These are phyloP conservation scores for Agonopterix heracliana DNA, from an alignment of 2,888 invertebrate genomes.

Conservation along the genomic window DNA sequence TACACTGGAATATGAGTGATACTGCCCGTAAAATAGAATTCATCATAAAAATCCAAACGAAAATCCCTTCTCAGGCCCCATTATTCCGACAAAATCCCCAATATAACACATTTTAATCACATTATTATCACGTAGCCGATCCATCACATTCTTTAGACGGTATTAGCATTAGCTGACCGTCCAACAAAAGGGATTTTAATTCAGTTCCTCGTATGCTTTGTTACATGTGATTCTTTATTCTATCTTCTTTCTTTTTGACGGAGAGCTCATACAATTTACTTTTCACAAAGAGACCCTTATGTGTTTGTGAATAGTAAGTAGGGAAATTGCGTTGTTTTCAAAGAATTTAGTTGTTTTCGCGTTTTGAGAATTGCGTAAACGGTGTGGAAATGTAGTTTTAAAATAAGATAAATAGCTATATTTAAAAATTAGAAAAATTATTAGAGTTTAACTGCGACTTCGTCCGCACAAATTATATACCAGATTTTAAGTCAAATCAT, in stretches of 20 bases:
- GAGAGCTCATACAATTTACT: conserved; percentile 46
- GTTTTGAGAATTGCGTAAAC: not conserved
- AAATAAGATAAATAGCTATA: too few species aligned
- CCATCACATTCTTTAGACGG: conserved; percentile 49
- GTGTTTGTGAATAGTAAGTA: conserved; percentile 30
- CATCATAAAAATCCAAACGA: too few species aligned
- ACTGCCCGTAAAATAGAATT: too few species aligned
- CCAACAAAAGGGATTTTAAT: conserved; percentile 63
- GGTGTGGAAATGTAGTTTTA: conserved; percentile 4
- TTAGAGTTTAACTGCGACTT: too few species aligned
- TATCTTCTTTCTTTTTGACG: conserved; percentile 46
- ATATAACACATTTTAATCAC: not conserved
- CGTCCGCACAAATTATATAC: too few species aligned
- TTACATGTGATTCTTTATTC: conserved; percentile 55
- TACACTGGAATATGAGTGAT: too few species aligned
- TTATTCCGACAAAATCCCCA: not conserved
- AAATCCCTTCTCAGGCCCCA: not conserved
- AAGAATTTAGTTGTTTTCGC: not conserved
- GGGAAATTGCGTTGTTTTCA: conserved; percentile 2
- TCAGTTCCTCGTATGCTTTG: conserved; percentile 58
- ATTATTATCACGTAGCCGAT: conserved; percentile 45
- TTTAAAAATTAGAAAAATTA: too few species aligned
- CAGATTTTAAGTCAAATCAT: too few species aligned
- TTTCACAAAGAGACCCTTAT: conserved; percentile 46
- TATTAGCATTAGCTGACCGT: conserved; percentile 27